Evolutionary conservation across 2,888 invertebrate genomes (phyloP), one percentile per base, ranked within the genome.

Genomic region (Carterocephalus palaemon): DNA sequence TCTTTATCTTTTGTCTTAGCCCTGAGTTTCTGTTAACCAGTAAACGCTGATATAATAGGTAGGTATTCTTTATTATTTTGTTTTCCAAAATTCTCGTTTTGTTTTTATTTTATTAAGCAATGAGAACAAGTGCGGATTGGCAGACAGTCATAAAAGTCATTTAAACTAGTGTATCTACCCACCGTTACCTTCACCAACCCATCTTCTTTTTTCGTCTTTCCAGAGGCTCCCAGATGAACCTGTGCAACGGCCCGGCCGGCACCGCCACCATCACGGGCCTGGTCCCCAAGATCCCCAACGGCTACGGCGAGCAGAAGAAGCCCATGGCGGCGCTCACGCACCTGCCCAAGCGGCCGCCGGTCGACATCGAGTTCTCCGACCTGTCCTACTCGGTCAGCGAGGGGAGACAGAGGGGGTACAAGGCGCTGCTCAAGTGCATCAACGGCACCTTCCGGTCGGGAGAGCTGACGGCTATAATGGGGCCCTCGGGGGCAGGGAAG

Each of bases 401-500:
- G 64, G 93, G 95, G 9, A 88, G 93, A 52, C 90, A 91, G 70
- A 89, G 92, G 54, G 95, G 95, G 4, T 93, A 92, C 74, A 97
- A 97, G 77, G 93, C 94, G 7, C 92, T 97, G 62, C 84, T 96
- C 57, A 96, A 96, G 82, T 91, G 93, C 59, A 92, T 98, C 45
- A 95, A 93, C 62, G 98, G 98, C 4, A 93, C 93, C 67, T 96
- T 97, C 73, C 89, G 90, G 57, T 95, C 94, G 50, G 95, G 97
- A n/a, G 95, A 97, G 68, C 87, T 98, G 58, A 96, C 96, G 0
- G 97, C 96, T 17, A 97, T 98, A 48, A 97, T 98, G 97, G 98
- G 98, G 19, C 97, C 98, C 17, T 97, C 97, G 0, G 90, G 90
- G 1, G 90, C 91, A 7, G 90, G 90, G 26, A 95, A 95, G 66